These are phyloP conservation scores for Silurus glanis DNA, from an alignment of 2,113 vertebrate species.

Conservation along the genomic window DNA sequence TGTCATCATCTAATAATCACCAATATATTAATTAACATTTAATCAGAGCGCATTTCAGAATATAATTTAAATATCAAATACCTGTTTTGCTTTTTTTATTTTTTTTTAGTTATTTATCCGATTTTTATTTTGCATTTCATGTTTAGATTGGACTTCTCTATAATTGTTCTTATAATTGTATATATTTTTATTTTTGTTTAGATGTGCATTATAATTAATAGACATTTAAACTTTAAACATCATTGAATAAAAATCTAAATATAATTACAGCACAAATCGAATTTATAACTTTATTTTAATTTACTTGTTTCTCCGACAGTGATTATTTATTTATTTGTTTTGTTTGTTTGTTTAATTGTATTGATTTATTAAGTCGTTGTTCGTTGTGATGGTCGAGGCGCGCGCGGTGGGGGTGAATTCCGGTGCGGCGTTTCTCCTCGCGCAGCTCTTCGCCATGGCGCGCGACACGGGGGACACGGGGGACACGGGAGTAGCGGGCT, in stretches of 20 bases:
- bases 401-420: neutral
- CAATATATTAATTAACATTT: too few species aligned
- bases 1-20: too few species aligned
- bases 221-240: neutral
- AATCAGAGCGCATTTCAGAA: neutral
- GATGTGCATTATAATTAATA: neutral
- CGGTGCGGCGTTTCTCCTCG: neutral
- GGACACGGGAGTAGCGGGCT: constrained; percentile 48
- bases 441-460: constrained; percentile 2
- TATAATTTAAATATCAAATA: neutral
- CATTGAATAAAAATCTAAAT: neutral
- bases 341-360: neutral
- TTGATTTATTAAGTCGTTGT: too few species aligned
- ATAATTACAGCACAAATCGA: neutral
- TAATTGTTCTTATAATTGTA: neutral
- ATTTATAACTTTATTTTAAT: neutral
- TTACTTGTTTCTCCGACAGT: neutral
- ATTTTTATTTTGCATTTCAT: neutral
- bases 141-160: neutral
- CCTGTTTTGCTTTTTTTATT: neutral
- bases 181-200: neutral
- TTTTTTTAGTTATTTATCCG: neutral
- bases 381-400: neutral
- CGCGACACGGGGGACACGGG: neutral
- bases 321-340: neutral